Evolutionary conservation across 2,113 vertebrate species (phyloP).

Genomic region (Phalacrocorax brasilianus): DNA sequence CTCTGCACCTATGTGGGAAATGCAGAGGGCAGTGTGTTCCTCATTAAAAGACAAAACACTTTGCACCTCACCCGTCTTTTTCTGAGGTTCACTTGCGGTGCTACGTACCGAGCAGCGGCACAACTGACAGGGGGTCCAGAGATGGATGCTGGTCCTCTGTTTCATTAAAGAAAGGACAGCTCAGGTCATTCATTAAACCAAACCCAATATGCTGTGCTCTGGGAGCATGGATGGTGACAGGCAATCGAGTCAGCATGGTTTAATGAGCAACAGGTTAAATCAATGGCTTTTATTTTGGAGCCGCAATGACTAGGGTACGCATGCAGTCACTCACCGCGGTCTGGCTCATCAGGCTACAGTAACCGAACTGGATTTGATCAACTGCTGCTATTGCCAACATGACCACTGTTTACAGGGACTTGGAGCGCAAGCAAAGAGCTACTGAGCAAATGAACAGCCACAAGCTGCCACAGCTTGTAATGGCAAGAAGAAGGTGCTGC

Average conservation of each 20-base stretch:
- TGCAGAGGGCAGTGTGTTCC: not conserved
- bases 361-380: not conserved
- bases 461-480: not conserved
- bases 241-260: not conserved
- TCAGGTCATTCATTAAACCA: not conserved
- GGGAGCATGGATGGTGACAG: rapidly evolving
- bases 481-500: not conserved
- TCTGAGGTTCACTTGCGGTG: not conserved
- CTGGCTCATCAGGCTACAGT: not conserved
- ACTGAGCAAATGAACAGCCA: not conserved
- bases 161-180: not conserved
- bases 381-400: not conserved
- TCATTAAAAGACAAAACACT: not conserved
- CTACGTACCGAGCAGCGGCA: not conserved
- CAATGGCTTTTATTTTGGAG: not conserved
- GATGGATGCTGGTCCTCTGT: not conserved
- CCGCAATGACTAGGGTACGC: not conserved
- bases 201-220: rapidly evolving
- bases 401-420: not conserved
- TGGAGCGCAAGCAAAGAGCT: not conserved
- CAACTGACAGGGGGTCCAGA: not conserved
- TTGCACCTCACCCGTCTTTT: not conserved
- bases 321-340: not conserved
- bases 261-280: not conserved
- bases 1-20: rapidly evolving